Percentiles rank a stretch among this genome's conserved stretches.
phyloP scores from a whole-genome alignment of 2,113 vertebrate genomes.

The Junco hyemalis region DNA sequence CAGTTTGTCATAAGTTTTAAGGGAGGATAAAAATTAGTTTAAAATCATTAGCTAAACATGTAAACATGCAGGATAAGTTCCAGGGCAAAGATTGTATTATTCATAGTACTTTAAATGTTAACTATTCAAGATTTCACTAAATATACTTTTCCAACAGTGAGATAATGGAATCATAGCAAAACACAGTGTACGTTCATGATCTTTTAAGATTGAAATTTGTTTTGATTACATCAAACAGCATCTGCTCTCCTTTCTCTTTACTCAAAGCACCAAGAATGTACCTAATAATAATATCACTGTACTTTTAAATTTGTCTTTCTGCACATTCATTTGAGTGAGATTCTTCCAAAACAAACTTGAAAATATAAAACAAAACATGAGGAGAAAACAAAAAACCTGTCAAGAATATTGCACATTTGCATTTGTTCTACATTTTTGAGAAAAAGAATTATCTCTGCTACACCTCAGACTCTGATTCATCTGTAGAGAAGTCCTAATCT shows the following conservation, averaged over 20 bases:
- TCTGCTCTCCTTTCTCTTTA: constrained; percentile 36
- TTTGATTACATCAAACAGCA: constrained; percentile 59
- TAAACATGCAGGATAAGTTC: background rate
- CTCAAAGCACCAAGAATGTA: background rate
- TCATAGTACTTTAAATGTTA: constrained; percentile 1
- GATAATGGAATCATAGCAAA: constrained; percentile 39
- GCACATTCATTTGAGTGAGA: background rate
- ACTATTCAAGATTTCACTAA: background rate
- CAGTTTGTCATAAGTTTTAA: background rate
- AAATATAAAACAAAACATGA: background rate
- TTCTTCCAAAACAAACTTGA: background rate
- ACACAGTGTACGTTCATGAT: constrained; percentile 10
- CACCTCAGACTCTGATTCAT: background rate
- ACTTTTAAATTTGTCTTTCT: constrained; percentile 8
- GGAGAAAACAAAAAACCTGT: background rate
- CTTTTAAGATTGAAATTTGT: constrained; percentile 36
- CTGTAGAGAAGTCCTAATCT: background rate
- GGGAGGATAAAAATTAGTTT: background rate
- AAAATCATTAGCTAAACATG: background rate
- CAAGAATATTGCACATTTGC: background rate
- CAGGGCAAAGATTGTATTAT: background rate
- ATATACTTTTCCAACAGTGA: background rate
- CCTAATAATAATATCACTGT: background rate
- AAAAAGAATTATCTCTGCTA: background rate
- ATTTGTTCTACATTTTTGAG: background rate